Percentiles rank a stretch among this genome's conserved stretches.
phyloP scores from a whole-genome alignment of 2,113 vertebrate genomes.

The Sphyrna mokarran region DNA sequence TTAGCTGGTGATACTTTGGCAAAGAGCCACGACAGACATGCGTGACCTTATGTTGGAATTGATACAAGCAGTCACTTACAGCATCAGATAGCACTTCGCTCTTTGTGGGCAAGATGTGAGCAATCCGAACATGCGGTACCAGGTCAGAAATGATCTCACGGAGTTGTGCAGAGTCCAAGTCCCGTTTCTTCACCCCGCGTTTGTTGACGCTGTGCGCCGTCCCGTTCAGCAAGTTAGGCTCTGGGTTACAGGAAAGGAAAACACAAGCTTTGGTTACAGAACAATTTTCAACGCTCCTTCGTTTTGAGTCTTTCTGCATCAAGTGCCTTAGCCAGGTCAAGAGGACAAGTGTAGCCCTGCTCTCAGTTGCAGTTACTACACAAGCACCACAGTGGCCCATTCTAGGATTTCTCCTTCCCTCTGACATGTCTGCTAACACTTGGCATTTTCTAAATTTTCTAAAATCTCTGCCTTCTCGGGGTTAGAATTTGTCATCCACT shows the following conservation, averaged over 20 bases:
- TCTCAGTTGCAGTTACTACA: background rate
- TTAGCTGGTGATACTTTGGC: background rate
- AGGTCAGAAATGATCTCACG: slow-evolving; percentile 35
- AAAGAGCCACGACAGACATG: background rate
- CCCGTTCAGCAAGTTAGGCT: slow-evolving; percentile 37
- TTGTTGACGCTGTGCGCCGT: slow-evolving; percentile 39
- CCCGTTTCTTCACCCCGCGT: slow-evolving; percentile 27
- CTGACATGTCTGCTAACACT: background rate
- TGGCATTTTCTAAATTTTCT: background rate
- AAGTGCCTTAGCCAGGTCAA: background rate
- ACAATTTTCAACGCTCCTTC: background rate
- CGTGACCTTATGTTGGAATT: background rate
- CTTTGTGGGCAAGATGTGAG: slow-evolving; percentile 36
- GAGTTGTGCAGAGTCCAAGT: slow-evolving; percentile 33
- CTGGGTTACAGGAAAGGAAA: background rate
- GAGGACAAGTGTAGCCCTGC: background rate
- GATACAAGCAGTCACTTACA: slow-evolving; percentile 11
- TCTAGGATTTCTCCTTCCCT: background rate
- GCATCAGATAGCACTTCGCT: slow-evolving; percentile 24
- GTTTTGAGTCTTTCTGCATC: background rate
- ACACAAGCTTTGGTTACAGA: background rate
- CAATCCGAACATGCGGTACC: slow-evolving; percentile 31
- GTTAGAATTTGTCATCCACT: background rate
- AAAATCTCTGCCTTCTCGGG: background rate
- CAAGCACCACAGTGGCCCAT: background rate